Base-by-base conservation (phyloP, 2,797 vertebrate genomes). In the Leptatherina wallacei region DNA sequence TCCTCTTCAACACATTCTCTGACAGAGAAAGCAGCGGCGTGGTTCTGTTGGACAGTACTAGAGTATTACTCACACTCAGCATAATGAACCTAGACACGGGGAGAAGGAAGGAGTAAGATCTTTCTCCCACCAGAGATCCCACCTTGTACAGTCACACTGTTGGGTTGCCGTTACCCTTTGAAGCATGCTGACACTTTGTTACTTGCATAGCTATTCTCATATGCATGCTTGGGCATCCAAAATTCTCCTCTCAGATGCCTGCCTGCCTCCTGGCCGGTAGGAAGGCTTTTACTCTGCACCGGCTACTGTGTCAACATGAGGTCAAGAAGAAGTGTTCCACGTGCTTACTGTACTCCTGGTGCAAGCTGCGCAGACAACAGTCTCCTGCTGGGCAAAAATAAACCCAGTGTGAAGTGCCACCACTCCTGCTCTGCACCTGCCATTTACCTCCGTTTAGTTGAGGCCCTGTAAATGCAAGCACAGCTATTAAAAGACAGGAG, bases 401-500 rank as follows among this genome's bases (percentile, higher is more conserved):
- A 91, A 81, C 84, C 85, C 88, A 83, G 90, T 89, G 90, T 90
- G 87, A 92, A 91, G 89, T 36, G 78, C 75, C 78, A 74, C 84
- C 58, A 24, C 81, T 73, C 61, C 69, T 13, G 58, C 78, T 73
- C 78, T 75, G 90, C 93, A 95, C 92, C 94, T 95, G 94, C 90
- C 90, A 61, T 86, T 91, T 87, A 94, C 91, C 92, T 94, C 89
- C 51, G 78, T 86, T 87, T 81, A 77, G 86, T 89, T 73, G 68
- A 72, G 89, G 85, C 85, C 85, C 86, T 89, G 84, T 91, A 92
- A 93, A 93, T 79, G 91, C 87, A 81, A 87, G 78, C 84, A 16
- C 55, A 3, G 83, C 91, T 94, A 94, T 94, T 93, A 91, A 93
- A 94, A 94, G 91, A 88, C 76, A 24, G 75, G 78, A 85, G 88